Conservation (phyloP, 1,140 invertebrate species). For the Temnothorax nylanderi region DNA sequence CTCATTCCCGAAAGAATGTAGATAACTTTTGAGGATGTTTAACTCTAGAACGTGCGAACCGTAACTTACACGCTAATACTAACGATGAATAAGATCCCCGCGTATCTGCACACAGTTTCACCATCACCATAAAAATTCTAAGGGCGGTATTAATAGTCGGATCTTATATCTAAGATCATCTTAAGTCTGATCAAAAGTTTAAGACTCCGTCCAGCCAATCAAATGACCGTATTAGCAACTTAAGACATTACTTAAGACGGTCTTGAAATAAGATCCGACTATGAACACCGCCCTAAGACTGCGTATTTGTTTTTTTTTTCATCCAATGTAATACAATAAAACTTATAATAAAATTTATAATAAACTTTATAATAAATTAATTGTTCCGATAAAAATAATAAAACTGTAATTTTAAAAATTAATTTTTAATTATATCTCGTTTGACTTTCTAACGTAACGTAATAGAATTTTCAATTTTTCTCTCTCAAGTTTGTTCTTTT, state of each 20-base stretch:
- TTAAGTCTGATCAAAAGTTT: too few relatives aligned
- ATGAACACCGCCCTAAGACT: background rate
- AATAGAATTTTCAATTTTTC: background rate
- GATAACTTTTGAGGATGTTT: conserved; percentile 2
- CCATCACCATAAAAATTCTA: background rate
- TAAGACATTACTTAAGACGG: too few relatives aligned
- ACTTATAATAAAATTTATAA: background rate
- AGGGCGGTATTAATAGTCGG: too few relatives aligned
- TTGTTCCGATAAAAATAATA: background rate
- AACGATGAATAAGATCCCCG: background rate
- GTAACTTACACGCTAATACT: background rate
- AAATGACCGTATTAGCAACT: too few relatives aligned
- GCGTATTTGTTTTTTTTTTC: background rate
- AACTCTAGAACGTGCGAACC: background rate
- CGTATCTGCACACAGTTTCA: background rate
- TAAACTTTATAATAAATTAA: background rate
- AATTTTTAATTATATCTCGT: background rate
- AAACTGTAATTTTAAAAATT: background rate
- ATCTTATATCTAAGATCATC: too few relatives aligned
- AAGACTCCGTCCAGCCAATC: too few relatives aligned
- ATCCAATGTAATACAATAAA: background rate
- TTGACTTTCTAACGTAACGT: background rate
- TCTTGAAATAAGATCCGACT: too few relatives aligned
- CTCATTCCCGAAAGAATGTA: background rate
- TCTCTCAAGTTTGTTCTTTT: background rate